These are phyloP conservation scores for Hyles lineata DNA, from an alignment of 2,888 invertebrate species.

Conservation along the genomic window DNA sequence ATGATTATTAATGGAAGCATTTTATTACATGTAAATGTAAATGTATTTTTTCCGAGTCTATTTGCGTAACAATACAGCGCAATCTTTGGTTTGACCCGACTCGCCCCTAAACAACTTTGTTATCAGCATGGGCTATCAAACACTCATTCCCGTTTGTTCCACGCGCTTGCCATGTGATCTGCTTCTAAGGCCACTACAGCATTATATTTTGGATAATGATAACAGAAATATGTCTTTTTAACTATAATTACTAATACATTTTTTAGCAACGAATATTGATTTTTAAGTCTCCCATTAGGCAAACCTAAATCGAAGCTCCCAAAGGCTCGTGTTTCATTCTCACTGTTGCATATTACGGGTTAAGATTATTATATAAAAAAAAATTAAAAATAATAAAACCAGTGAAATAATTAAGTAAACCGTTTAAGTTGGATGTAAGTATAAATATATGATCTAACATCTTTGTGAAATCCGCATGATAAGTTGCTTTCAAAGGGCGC, in stretches of 20 bases:
- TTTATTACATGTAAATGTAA: neutral
- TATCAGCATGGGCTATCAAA: neutral
- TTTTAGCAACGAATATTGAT: too few species aligned
- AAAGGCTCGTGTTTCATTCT: too few species aligned
- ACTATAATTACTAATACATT: neutral
- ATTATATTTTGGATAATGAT: neutral
- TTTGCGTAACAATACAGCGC: neutral
- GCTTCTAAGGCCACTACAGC: neutral
- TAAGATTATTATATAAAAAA: too few species aligned
- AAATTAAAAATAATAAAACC: too few species aligned
- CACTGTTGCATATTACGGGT: too few species aligned
- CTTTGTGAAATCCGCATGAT: too few species aligned
- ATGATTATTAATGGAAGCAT: neutral
- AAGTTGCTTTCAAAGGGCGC: too few species aligned
- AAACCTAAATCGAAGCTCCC: too few species aligned
- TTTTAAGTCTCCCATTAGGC: too few species aligned
- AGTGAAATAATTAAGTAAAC: too few species aligned
- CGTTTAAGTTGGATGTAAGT: too few species aligned
- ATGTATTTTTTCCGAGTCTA: neutral
- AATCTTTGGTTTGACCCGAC: constrained; percentile 12
- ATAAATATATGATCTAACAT: too few species aligned
- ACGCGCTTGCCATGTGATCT: neutral
- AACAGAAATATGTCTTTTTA: neutral
- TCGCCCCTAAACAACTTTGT: constrained; percentile 2
- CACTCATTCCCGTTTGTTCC: neutral